Evolutionary conservation across 2,797 vertebrate genomes (phyloP), one percentile per base, ranked within the genome.

Genomic region (Hydrocynus forskahlii): DNA sequence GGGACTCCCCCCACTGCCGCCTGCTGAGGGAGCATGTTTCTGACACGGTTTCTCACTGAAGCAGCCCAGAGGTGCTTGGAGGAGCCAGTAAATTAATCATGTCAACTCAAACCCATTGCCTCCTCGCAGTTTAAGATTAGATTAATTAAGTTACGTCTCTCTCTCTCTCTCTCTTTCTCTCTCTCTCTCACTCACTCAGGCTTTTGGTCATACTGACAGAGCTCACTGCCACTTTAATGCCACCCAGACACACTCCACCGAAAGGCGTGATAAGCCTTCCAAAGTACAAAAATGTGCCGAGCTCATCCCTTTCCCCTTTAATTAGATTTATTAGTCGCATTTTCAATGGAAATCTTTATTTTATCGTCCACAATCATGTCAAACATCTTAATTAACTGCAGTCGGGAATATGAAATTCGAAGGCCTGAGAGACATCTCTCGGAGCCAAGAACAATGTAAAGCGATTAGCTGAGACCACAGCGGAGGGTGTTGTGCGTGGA

Each of bases 321-420:
- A 81, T 84, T 81, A 75, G 57, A 84, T 84, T 75, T 84, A 84
- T 84, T 71, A 81, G 75, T 62, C 40, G 7, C 54, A 43, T 77
- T 81, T 79, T 80, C 63, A 77, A 78, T 16, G 55, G 79, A 70
- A 66, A 75, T 77, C 66, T 64, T 81, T 84, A 62, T 81, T 84
- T 81, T 75, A 84, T 84, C 23, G 8, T 60, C 76, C 43, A 7
- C 83, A 77, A 90, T 90, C 87, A 81, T 84, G 75, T 88, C 88
- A 84, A 87, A 88, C 88, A 90, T 83, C 76, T 74, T 91, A 92
- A 92, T 92, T 91, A 89, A 64, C 62, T 79, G 63, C 7, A 35
- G 59, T 76, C 43, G 76, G 54, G 70, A 75, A 79, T 83, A 52
- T 75, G 55, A 72, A 79, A 75, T 69, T 62, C 38, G 29, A 75